phyloP scores from a whole-genome alignment of 2,113 vertebrate genomes.

The Bubalus kerabau region DNA sequence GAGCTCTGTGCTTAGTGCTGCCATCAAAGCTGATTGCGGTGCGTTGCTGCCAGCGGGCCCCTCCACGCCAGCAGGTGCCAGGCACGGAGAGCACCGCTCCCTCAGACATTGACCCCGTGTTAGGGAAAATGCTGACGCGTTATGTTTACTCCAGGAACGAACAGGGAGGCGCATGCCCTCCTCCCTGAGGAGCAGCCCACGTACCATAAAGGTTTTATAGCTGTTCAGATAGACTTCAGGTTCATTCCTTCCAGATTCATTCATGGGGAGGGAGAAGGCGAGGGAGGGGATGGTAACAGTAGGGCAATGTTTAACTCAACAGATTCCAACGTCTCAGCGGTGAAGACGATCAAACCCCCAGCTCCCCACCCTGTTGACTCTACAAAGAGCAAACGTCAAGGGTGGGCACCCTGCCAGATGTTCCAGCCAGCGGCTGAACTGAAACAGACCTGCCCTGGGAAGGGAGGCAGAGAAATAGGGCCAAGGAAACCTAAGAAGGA shows the following conservation, averaged over 20 bases:
- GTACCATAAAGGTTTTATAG: conserved; percentile 82
- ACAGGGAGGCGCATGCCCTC: conserved; percentile 70
- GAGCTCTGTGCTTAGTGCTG: conserved; percentile 71
- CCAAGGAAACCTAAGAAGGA: conserved; percentile 50
- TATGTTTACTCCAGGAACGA: conserved; percentile 73
- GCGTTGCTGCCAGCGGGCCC: conserved; percentile 78
- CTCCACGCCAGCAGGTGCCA: conserved; percentile 85
- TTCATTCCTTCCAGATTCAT: conserved; percentile 83
- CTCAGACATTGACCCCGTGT: conserved; percentile 76
- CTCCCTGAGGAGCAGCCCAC: conserved; percentile 80
- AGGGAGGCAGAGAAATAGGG: conserved; percentile 26
- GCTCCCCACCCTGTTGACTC: conserved; percentile 58
- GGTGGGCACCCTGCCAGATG: conserved; percentile 49
- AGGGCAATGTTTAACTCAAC: conserved; percentile 81
- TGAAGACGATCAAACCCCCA: conserved; percentile 59
- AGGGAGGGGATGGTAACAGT: conserved; percentile 68
- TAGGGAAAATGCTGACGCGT: conserved; percentile 77
- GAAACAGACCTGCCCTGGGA: conserved; percentile 54
- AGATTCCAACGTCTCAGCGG: conserved; percentile 76
- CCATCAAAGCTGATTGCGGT: conserved; percentile 75
- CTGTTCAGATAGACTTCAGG: conserved; percentile 77
- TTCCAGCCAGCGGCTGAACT: conserved; percentile 56
- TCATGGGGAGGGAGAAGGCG: conserved; percentile 73
- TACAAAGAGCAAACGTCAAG: conserved; percentile 67
- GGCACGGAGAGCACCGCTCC: conserved; percentile 80